phyloP scores from a whole-genome alignment of 2,797 vertebrate species.

The Pogonophryne albipinna region DNA sequence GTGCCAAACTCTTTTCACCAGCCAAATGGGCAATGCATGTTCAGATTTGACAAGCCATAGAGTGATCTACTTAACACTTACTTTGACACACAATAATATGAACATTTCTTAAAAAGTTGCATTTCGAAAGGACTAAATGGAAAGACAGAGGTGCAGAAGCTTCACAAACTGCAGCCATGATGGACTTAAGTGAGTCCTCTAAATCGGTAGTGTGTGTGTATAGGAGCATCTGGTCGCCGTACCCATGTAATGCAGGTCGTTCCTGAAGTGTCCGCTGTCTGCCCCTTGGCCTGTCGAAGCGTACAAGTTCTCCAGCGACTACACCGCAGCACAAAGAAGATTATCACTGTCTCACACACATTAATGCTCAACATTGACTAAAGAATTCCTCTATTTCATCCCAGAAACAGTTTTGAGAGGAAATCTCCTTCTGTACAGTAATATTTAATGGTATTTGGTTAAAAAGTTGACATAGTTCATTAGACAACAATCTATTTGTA shows the following conservation, averaged over 20 bases:
- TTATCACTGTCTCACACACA: constrained; percentile 14
- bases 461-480: neutral
- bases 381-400: neutral
- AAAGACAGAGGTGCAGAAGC: neutral
- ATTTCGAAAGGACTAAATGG: neutral
- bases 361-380: neutral
- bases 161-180: neutral
- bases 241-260: constrained; percentile 84
- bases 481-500: neutral
- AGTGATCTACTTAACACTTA: too few relatives aligned
- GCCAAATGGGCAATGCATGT: too few relatives aligned
- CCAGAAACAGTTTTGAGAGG: neutral
- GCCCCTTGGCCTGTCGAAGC: constrained; percentile 77
- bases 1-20: too few relatives aligned
- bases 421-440: neutral
- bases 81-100: neutral
- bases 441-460: neutral
- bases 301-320: constrained; percentile 95
- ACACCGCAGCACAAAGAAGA: constrained; percentile 45
- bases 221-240: constrained; percentile 24
- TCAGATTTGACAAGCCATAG: too few relatives aligned
- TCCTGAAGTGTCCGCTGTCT: constrained; percentile 75
- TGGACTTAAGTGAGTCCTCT: neutral
- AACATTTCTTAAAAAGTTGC: neutral
- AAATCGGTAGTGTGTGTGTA: neutral